A percentile compares a stretch with the other conserved stretches of the same genome.
phyloP scores from a whole-genome alignment of 2,888 invertebrate species.

The Pantelozetes paolii region DNA sequence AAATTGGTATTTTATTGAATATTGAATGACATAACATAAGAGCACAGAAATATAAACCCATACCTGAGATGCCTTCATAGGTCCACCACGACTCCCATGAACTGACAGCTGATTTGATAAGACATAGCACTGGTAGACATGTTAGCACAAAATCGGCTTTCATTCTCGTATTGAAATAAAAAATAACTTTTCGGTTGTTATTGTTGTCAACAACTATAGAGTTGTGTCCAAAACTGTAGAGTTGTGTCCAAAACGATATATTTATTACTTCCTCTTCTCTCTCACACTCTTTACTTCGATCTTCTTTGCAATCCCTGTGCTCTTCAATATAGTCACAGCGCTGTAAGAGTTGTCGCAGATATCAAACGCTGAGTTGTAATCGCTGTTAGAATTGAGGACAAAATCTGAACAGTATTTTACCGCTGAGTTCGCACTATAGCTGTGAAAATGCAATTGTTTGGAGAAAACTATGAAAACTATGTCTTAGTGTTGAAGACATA shows the following conservation, averaged over 20 bases:
- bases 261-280: neutral
- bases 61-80: conserved; percentile 42
- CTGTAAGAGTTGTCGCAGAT: conserved; percentile 10
- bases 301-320: too few species aligned
- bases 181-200: conserved; percentile 23
- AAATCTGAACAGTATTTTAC: neutral
- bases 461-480: conserved; percentile 4
- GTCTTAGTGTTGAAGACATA: conserved; percentile 5
- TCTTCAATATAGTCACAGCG: too few species aligned
- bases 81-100: conserved; percentile 48
- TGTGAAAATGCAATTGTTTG: conserved; percentile 22
- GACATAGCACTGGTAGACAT: conserved; percentile 22
- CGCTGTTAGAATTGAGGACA: neutral
- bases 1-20: neutral
- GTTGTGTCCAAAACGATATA: neutral
- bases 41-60: neutral
- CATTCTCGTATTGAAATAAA: conserved; percentile 25
- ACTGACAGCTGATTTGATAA: conserved; percentile 49
- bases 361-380: neutral
- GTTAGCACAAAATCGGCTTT: conserved; percentile 26
- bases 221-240: neutral
- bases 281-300: neutral
- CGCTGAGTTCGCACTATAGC: conserved; percentile 29
- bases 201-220: conserved; percentile 23
- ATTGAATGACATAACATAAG: too few species aligned